These are phyloP conservation scores for Pampusana beccarii DNA, from an alignment of 2,113 vertebrate species.

Conservation along the genomic window DNA sequence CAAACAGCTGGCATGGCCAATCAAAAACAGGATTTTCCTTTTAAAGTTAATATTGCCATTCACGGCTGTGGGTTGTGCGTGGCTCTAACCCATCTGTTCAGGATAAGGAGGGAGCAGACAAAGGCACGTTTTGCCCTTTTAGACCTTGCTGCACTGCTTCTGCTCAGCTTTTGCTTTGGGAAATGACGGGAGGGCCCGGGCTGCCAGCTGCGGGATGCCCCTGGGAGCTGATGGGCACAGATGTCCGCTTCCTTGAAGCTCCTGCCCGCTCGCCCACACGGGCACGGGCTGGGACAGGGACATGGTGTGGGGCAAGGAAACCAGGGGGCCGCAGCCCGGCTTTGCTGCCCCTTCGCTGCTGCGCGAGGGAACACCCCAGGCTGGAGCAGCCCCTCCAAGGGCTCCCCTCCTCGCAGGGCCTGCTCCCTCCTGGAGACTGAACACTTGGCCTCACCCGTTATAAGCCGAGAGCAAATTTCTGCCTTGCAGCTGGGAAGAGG, in stretches of 20 bases:
- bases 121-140: not conserved
- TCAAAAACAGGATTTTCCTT: slow-evolving; percentile 27
- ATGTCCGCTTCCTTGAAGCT: not conserved
- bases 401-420: not conserved
- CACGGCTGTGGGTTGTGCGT: not conserved
- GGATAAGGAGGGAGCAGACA: not conserved
- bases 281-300: not conserved
- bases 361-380: not conserved
- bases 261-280: not conserved
- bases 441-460: not conserved
- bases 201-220: not conserved
- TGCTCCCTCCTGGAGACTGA: not conserved
- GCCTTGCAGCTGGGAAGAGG: not conserved
- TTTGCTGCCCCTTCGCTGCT: not conserved
- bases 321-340: not conserved
- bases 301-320: rapidly evolving
- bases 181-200: not conserved
- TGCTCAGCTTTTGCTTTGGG: not conserved
- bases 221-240: not conserved
- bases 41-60: slow-evolving; percentile 33
- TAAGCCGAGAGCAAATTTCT: not conserved
- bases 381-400: not conserved
- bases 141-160: not conserved
- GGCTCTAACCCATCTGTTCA: slow-evolving; percentile 26
- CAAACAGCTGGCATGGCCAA: slow-evolving; percentile 35